Percentiles rank a stretch among this genome's conserved stretches.
Evolutionary conservation across 1,140 invertebrate genomes (phyloP).

Genomic region (Lepidurus packardi): DNA sequence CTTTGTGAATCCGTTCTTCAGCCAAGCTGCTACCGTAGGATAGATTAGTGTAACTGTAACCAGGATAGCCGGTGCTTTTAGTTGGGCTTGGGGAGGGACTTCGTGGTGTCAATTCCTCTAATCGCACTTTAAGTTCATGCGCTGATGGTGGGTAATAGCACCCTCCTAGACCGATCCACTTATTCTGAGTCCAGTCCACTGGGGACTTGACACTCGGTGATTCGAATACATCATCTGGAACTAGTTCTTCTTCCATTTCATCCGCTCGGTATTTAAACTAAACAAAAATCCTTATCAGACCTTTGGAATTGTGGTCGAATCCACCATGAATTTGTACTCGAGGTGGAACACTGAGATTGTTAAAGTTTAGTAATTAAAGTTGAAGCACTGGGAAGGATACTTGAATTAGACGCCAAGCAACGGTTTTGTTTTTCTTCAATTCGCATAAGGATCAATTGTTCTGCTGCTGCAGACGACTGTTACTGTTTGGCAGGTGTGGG

Average conservation of each 20-base stretch:
- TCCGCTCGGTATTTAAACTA: too few species aligned
- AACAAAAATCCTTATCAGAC: too few species aligned
- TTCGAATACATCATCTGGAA: neutral
- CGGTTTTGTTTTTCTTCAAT: neutral
- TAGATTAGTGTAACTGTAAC: neutral
- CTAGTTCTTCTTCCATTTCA: neutral
- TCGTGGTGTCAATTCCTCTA: conserved; percentile 2
- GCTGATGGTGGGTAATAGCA: conserved; percentile 9
- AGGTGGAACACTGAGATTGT: neutral
- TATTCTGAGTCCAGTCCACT: neutral
- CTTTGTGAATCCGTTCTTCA: neutral
- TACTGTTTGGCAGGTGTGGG: conserved; percentile 20
- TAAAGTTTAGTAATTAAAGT: neutral
- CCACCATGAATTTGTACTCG: neutral
- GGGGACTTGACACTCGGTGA: neutral
- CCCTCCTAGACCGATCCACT: neutral
- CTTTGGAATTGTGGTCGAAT: neutral
- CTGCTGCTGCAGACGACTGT: neutral
- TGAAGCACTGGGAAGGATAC: conserved; percentile 6
- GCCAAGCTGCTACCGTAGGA: neutral
- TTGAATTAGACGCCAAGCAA: neutral
- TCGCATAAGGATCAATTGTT: conserved; percentile 6
- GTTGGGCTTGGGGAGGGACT: neutral
- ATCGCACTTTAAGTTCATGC: conserved; percentile 15
- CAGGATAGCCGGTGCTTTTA: conserved; percentile 3